Base-by-base conservation (phyloP, 2,113 vertebrate genomes). In the Hystrix brachyura region DNA sequence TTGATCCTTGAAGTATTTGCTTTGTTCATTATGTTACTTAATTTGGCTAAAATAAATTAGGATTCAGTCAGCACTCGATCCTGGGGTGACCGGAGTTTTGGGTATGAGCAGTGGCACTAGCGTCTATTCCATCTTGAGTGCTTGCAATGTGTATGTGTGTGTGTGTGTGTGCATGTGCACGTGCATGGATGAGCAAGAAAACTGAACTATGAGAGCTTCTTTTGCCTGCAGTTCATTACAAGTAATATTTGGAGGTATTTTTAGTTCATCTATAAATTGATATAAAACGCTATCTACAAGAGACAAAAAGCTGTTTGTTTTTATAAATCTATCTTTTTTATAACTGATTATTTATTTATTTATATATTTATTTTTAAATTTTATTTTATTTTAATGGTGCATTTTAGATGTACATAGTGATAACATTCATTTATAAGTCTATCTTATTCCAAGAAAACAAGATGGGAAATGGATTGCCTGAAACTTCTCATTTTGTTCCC, bases 1-100 rank as follows among this genome's bases (percentile, higher is more conserved):
- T 62, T 92, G 94, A 98, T 94, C 91, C 94, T 94, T 18, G 25
- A 96, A 94, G 60, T 94, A 94, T 97, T 97, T 98, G 93, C 93
- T 97, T 96, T 96, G 96, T 43, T 87, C 94, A 97, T 96, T 97
- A 93, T 92, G 27, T 55, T 64, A 55, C 89, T 43, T 93, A 85
- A 94, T 96, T 96, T 94, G 80, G 90, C 78, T 80, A 92, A 96
- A 97, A 90, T 97, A 98, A 97, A 95, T 96, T 80, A 94, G 87
- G 23, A 92, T 34, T 59, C 59, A 85, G 93, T 95, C 93, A 94
- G 76, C 87, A 72, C 95, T 90, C 67, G 80, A 83, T 91, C 83
- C 53, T 93, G 69, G 76, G 55, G 65, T 95, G 95, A 96, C 1
- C 92, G 89, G 72, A 88, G 72, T 27, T 96, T 87, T 64, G 62